Percentiles rank a stretch among this genome's conserved stretches.
phyloP scores from a whole-genome alignment of 2,888 invertebrate species.

The Horisme vitalbata region DNA sequence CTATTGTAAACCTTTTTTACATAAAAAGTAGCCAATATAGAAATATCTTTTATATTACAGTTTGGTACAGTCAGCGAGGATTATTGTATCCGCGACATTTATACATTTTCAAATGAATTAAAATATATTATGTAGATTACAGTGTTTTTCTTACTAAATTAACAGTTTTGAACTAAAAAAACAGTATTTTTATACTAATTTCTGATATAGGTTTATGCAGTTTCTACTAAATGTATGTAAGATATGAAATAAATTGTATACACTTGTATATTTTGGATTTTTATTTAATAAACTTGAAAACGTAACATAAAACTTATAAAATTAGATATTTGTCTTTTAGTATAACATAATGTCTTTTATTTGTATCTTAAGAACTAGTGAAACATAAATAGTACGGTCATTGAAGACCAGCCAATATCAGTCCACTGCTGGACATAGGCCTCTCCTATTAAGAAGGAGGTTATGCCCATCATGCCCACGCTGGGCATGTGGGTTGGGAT shows the following conservation, averaged over 20 bases:
- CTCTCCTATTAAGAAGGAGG: too few relatives aligned
- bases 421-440: too few relatives aligned
- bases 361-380: constrained; percentile 11
- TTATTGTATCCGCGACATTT: too few relatives aligned
- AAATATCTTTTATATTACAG: too few relatives aligned
- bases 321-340: constrained; percentile 26
- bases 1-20: too few relatives aligned
- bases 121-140: not conserved
- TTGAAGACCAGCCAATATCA: too few relatives aligned
- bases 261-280: constrained; percentile 57
- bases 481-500: too few relatives aligned
- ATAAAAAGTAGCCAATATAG: too few relatives aligned
- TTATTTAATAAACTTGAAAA: constrained; percentile 29
- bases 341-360: constrained; percentile 26
- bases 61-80: too few relatives aligned
- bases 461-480: too few relatives aligned
- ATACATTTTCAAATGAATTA: not conserved
- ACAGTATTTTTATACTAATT: constrained; percentile 81
- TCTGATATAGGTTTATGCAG: constrained; percentile 65
- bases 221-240: constrained; percentile 74
- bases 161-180: constrained; percentile 39
- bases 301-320: constrained; percentile 8
- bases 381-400: too few relatives aligned
- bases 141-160: constrained; percentile 36
- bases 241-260: constrained; percentile 76